Evolutionary conservation across 2,888 invertebrate species (phyloP).

Genomic region (Hirtodrosophila alboralis): DNA sequence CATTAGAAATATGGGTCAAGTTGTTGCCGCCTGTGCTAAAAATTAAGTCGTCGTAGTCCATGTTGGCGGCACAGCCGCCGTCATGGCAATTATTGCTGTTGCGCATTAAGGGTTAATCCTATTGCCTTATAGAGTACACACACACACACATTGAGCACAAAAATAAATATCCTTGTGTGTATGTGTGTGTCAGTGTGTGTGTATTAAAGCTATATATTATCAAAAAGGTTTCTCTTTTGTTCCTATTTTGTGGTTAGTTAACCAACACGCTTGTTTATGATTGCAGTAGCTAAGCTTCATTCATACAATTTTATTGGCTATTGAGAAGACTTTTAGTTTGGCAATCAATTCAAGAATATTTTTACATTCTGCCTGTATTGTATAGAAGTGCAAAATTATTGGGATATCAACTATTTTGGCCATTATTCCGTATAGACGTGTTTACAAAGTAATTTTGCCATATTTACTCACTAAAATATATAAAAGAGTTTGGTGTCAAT

Average conservation of each 20-base stretch:
- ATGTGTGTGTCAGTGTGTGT: constrained; percentile 19
- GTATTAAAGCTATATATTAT: constrained; percentile 14
- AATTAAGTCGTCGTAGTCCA: constrained; percentile 64
- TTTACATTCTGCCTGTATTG: no score
- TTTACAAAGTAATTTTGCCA: no score
- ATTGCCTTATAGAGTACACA: constrained; percentile 46
- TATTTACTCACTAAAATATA: no score
- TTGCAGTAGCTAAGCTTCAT: constrained; percentile 33
- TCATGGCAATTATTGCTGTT: constrained; percentile 77
- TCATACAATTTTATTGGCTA: constrained; percentile 26
- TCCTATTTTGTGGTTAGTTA: constrained; percentile 50
- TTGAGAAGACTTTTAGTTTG: not conserved
- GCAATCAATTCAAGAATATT: constrained; percentile 1
- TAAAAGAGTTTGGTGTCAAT: no score
- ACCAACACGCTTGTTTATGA: constrained; percentile 54
- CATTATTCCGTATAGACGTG: not conserved
- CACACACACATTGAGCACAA: constrained; percentile 20
- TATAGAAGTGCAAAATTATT: no score
- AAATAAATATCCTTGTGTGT: constrained; percentile 38
- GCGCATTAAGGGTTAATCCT: constrained; percentile 78
- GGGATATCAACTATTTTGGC: no score
- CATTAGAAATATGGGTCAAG: constrained; percentile 78
- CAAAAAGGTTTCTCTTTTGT: constrained; percentile 1
- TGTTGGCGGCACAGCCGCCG: constrained; percentile 28
- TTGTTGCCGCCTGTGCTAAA: constrained; percentile 77